These are phyloP conservation scores for Cariama cristata DNA, from an alignment of 2,113 vertebrate genomes.

Conservation along the genomic window DNA sequence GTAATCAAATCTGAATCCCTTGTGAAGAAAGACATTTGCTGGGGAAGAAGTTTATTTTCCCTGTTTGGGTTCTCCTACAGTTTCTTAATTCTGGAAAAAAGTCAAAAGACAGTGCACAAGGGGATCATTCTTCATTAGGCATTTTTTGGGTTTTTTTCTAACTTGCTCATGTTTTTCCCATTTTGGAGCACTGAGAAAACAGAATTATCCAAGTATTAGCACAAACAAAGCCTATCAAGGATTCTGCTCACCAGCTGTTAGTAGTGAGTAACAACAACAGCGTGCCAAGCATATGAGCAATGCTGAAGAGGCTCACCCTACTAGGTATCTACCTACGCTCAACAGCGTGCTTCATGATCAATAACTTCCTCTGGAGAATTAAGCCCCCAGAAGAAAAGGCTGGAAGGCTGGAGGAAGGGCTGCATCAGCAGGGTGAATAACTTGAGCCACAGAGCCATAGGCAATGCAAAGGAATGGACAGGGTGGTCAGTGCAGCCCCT, in stretches of 20 bases:
- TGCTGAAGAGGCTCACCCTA: neutral
- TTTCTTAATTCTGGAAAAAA: slow-evolving; percentile 13
- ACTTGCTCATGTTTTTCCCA: neutral
- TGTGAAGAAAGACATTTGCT: neutral
- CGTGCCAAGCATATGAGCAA: neutral
- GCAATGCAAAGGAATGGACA: neutral
- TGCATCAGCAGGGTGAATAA: neutral
- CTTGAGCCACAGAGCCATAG: neutral
- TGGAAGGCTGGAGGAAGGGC: neutral
- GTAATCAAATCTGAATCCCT: neutral
- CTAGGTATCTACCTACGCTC: rapidly evolving
- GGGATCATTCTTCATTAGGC: neutral
- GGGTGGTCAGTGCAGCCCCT: neutral
- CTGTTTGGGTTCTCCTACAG: neutral
- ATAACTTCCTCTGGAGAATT: neutral
- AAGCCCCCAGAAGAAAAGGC: neutral
- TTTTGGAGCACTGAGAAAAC: neutral
- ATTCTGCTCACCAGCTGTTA: neutral
- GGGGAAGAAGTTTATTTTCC: neutral
- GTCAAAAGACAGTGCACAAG: neutral
- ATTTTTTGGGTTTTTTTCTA: neutral
- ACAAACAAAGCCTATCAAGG: neutral
- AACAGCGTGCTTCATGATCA: rapidly evolving
- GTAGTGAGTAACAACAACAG: neutral
- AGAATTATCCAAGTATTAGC: slow-evolving; percentile 1